Evolutionary conservation across 2,113 vertebrate genomes (phyloP).

Genomic region (Pelobates fuscus): DNA sequence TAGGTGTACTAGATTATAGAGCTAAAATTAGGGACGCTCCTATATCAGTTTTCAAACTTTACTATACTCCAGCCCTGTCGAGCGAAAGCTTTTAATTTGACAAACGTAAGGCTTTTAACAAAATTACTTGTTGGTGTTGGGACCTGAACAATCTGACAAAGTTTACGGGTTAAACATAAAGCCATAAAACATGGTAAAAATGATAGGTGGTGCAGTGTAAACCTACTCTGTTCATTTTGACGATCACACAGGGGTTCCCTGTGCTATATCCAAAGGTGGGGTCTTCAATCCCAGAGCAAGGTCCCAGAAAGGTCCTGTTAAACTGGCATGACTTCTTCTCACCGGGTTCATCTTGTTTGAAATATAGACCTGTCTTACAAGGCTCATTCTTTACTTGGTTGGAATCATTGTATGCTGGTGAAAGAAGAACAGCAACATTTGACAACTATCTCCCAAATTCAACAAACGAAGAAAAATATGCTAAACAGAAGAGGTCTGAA

Average conservation of each 20-base stretch:
- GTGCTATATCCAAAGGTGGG: conserved; percentile 80
- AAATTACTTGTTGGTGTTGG: too few species aligned
- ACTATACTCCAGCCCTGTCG: too few species aligned
- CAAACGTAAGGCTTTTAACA: too few species aligned
- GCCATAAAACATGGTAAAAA: too few species aligned
- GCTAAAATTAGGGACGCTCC: too few species aligned
- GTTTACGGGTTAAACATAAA: too few species aligned
- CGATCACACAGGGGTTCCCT: conserved; percentile 85
- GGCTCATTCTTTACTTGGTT: conserved; percentile 76
- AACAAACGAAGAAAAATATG: not conserved
- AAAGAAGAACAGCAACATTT: conserved; percentile 46
- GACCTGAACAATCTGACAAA: too few species aligned
- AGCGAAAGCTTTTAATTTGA: too few species aligned
- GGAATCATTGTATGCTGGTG: conserved; percentile 77
- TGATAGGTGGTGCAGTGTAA: not conserved
- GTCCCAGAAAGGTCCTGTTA: conserved; percentile 71
- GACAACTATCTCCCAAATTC: not conserved
- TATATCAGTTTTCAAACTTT: too few species aligned
- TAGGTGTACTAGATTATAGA: too few species aligned
- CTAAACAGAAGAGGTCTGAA: not conserved
- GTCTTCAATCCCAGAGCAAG: conserved; percentile 81
- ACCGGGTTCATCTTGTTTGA: conserved; percentile 63
- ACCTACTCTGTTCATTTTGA: conserved; percentile 97
- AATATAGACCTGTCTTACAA: conserved; percentile 71
- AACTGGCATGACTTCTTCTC: conserved; percentile 81